phyloP scores from a whole-genome alignment of 2,888 invertebrate genomes.

The Galerucella pusilla region DNA sequence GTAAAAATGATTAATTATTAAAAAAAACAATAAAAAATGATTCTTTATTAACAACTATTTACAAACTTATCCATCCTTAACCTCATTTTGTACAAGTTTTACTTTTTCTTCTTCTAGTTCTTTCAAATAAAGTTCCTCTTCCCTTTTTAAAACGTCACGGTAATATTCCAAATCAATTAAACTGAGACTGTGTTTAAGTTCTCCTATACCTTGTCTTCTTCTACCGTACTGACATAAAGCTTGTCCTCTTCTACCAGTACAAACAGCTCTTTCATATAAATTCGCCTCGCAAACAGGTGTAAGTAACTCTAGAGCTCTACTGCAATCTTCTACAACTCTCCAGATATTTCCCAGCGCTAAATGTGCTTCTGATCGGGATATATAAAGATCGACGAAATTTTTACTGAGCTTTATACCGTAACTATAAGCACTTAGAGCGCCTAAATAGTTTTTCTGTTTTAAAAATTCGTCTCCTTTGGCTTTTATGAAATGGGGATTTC shows the following conservation, averaged over 20 bases:
- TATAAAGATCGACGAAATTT: conserved; percentile 78
- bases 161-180: conserved; percentile 73
- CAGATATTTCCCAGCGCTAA: conserved; percentile 77
- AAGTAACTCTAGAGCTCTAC: conserved; percentile 79
- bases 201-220: conserved; percentile 76
- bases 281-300: conserved; percentile 79
- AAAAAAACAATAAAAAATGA: too few relatives aligned
- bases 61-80: background rate
- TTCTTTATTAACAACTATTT: too few relatives aligned
- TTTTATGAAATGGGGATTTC: conserved; percentile 84
- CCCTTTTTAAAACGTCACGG: conserved; percentile 58
- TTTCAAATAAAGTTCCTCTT: conserved; percentile 15
- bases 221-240: conserved; percentile 78
- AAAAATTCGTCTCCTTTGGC: conserved; percentile 85
- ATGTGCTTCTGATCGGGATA: conserved; percentile 84
- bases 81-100: too few relatives aligned
- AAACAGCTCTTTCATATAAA: conserved; percentile 75
- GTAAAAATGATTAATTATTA: too few relatives aligned
- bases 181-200: conserved; percentile 79
- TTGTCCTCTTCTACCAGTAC: conserved; percentile 79
- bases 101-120: conserved; percentile 5
- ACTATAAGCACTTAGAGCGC: conserved; percentile 84
- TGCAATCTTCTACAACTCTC: conserved; percentile 69
- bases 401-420: conserved; percentile 81
- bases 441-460: conserved; percentile 78